Evolutionary conservation across 2,113 vertebrate species (phyloP), one percentile per base, ranked within the genome.

Genomic region (Tamias sibiricus): DNA sequence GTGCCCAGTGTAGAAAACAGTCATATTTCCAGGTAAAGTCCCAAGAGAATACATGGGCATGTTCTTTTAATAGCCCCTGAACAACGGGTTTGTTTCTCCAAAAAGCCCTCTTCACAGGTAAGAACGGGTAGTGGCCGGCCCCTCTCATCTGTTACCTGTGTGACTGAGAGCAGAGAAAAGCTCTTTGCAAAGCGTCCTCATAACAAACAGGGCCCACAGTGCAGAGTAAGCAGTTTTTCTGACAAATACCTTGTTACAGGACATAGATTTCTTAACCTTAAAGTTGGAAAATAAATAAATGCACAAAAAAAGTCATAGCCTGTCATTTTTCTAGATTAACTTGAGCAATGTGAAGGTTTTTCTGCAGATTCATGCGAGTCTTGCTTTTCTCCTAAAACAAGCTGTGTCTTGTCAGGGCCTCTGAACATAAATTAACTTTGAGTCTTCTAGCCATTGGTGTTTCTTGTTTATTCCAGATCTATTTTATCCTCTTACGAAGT

Each of bases 11-110:
- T 4, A 52, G 40, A 49, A 69, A 57, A 71, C 35, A 30, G 35
- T 24, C 47, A 0, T 30, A 17, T 80, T 32, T 88, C 95, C 92
- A 90, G 85, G n/a, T 1, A 4, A 24, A n/a, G n/a, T 19, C 79
- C n/a, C 24, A 3, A 52, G 72, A 75, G 83, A 64, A 49, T 49
- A 52, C 47, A 20, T n/a, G 22, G 7, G 42, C 26, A 42, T 42
- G 69, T 30, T 90, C 91, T 40, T 16, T 77, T 44, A 77, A 87
- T 57, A 88, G 79, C 82, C 75, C 13, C 24, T 4, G 12, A 47
- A 40, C 97, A 85, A 96, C 95, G 96, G 95, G 90, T 95, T 69
- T 79, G 44, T 37, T 40, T 71, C 62, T 54, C 49, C 49, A 28
- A 20, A 71, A 35, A 72, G 54, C 2, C 24, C 77, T 11, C 40